These are phyloP conservation scores for Tangara arthus DNA, from an alignment of 2,797 vertebrate genomes.

Conservation along the genomic window DNA sequence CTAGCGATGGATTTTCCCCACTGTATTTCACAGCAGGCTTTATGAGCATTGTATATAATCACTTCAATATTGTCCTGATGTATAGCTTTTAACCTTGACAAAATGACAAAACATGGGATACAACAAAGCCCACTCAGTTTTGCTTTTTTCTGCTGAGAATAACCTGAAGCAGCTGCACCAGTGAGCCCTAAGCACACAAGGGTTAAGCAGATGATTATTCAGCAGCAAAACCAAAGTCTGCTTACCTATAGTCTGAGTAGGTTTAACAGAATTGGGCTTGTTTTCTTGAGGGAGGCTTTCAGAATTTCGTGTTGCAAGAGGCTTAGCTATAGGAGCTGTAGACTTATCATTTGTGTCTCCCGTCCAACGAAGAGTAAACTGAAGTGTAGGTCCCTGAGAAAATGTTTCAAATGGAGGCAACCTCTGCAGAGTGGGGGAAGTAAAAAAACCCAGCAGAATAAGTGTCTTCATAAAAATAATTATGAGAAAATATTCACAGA, in stretches of 20 bases:
- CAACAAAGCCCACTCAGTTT: neutral
- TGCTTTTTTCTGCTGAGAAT: neutral
- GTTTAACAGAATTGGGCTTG: constrained; percentile 88
- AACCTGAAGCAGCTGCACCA: neutral
- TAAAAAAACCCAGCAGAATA: neutral
- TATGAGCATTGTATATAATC: neutral
- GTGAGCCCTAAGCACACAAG: neutral
- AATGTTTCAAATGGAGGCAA: constrained; percentile 99
- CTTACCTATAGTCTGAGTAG: constrained; percentile 89
- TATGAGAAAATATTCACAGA: neutral
- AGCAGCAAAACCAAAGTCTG: neutral
- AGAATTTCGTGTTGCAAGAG: constrained; percentile 94
- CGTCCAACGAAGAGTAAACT: constrained; percentile 97
- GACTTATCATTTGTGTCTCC: constrained; percentile 91
- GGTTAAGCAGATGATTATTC: neutral
- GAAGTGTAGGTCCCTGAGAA: constrained; percentile 99
- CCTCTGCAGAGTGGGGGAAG: constrained; percentile 75
- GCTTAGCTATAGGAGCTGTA: constrained; percentile 92
- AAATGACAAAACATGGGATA: neutral
- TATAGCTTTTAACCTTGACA: neutral
- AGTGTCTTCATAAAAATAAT: neutral
- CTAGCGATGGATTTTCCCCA: neutral
- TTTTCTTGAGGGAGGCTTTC: constrained; percentile 90
- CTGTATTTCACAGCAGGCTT: neutral
- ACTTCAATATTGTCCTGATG: neutral